A percentile compares a stretch with the other conserved stretches of the same genome.
These are phyloP conservation scores for Probosciger aterrimus DNA, from an alignment of 2,113 vertebrate genomes.

Conservation along the genomic window DNA sequence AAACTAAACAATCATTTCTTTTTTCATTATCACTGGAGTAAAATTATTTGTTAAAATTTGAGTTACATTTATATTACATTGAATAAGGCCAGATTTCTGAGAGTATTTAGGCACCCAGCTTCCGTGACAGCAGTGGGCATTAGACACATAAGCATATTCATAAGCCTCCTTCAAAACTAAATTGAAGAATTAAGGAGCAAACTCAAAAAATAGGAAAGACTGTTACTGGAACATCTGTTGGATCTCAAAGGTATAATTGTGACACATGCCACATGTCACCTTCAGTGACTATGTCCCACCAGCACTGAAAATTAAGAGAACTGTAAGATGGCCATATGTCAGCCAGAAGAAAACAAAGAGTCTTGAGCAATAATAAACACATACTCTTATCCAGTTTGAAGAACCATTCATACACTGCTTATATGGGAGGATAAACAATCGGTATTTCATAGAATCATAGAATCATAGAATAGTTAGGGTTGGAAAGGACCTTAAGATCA, in stretches of 20 bases:
- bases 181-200: background rate
- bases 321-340: constrained; percentile 59
- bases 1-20: background rate
- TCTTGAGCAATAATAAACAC: constrained; percentile 38
- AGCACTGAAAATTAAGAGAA: constrained; percentile 68
- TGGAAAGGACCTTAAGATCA: too few relatives aligned
- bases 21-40: background rate
- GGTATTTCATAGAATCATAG: too few relatives aligned
- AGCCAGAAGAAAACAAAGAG: constrained; percentile 6
- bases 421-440: background rate
- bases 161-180: background rate
- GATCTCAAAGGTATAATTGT: constrained; percentile 54
- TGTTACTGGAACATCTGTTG: constrained; percentile 54
- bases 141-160: background rate
- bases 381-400: background rate
- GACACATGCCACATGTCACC: constrained; percentile 58
- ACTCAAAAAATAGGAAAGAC: background rate
- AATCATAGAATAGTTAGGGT: too few relatives aligned
- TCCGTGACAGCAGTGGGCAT: background rate
- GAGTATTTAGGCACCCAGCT: background rate
- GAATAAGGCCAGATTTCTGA: background rate
- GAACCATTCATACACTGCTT: background rate
- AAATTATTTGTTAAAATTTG: background rate
- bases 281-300: constrained; percentile 60
- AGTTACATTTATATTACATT: background rate